Conservation (phyloP, 2,113 vertebrate genomes). For the Sporophila hypoxantha region DNA sequence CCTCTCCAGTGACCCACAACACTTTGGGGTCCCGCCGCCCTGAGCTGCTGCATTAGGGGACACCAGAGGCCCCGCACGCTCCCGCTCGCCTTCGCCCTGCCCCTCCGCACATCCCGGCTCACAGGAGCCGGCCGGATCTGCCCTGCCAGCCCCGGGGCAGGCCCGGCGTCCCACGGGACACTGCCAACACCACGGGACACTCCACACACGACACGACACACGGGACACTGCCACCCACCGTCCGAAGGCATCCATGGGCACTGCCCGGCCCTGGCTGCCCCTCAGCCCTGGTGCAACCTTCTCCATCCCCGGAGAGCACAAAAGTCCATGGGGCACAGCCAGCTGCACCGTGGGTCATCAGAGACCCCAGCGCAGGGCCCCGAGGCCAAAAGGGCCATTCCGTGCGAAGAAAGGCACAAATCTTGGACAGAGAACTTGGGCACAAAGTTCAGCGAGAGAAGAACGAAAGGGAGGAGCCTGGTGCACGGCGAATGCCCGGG, state of each 20-base stretch:
- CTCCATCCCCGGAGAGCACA: background rate
- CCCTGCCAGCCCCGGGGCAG: background rate
- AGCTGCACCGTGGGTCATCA: rapidly evolving
- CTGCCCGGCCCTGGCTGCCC: background rate
- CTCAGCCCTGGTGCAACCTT: background rate
- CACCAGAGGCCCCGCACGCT: rapidly evolving
- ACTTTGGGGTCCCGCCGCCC: background rate
- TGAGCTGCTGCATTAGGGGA: rapidly evolving
- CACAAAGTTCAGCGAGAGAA: background rate
- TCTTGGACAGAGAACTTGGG: background rate
- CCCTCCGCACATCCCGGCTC: background rate
- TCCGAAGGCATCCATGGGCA: background rate
- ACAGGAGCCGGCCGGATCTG: background rate
- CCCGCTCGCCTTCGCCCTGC: background rate
- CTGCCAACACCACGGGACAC: background rate
- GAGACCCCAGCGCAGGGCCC: background rate
- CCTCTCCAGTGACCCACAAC: background rate
- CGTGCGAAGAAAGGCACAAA: background rate
- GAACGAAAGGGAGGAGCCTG: background rate
- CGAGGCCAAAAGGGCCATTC: rapidly evolving
- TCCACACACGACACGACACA: too few species aligned
- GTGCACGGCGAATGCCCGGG: background rate
- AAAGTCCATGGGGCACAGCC: rapidly evolving
- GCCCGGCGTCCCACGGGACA: too few species aligned
- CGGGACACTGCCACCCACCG: rapidly evolving